A percentile compares a stretch with the other conserved stretches of the same genome.
Conservation (phyloP, 2,113 vertebrate species). For the Arizona elegans region DNA sequence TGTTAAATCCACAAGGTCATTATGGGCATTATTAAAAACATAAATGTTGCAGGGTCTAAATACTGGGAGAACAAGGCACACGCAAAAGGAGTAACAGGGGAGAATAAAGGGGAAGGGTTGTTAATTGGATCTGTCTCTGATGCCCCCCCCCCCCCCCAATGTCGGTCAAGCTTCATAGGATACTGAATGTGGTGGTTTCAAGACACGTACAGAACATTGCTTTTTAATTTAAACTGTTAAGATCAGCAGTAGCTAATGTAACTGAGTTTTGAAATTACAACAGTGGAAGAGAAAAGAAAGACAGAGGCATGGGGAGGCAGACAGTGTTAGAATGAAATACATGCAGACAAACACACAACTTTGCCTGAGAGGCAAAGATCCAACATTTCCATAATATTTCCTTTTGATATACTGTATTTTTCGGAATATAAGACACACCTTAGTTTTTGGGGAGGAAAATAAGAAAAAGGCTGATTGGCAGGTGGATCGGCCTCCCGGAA, state of each 20-base stretch:
- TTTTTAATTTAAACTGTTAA: slow-evolving; percentile 74
- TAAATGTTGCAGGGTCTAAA: slow-evolving; percentile 67
- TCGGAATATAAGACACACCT: too few species aligned
- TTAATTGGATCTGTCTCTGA: slow-evolving; percentile 58
- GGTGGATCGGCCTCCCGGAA: too few species aligned
- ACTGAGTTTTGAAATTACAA: slow-evolving; percentile 19
- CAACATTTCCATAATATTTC: neutral
- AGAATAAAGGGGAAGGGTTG: slow-evolving; percentile 28
- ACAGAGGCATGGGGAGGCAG: neutral
- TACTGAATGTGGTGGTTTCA: slow-evolving; percentile 43
- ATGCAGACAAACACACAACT: neutral
- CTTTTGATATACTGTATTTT: neutral
- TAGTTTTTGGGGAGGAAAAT: too few species aligned
- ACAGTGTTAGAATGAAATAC: neutral
- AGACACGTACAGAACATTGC: slow-evolving; percentile 69
- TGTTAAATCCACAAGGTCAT: slow-evolving; percentile 72
- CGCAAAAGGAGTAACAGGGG: neutral
- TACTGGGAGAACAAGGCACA: slow-evolving; percentile 35
- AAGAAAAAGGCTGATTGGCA: too few species aligned
- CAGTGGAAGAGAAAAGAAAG: neutral
- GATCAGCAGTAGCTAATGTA: slow-evolving; percentile 65
- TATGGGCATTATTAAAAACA: slow-evolving; percentile 68
- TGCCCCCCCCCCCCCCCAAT: neutral
- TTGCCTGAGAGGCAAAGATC: neutral
- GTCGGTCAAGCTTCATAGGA: slow-evolving; percentile 61